Evolutionary conservation across 2,888 invertebrate species (phyloP), one percentile per base, ranked within the genome.

Genomic region (Spialia ferax): DNA sequence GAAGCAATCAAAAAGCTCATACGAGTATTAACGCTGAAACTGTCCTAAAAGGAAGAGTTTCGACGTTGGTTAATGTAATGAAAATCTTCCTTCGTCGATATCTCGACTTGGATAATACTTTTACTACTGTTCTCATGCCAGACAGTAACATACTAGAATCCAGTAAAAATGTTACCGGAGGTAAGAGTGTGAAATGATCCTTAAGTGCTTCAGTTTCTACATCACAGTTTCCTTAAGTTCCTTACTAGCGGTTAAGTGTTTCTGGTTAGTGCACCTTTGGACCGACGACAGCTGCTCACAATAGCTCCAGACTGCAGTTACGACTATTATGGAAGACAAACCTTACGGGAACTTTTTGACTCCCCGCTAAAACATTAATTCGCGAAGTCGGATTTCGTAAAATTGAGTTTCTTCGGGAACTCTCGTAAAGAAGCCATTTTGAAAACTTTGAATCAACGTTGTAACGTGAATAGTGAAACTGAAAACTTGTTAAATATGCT

Each of bases 251-350:
- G n/a, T 11, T 56, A 56, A 38, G 23, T 63, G 38, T 52, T 52
- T 52, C 13, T 59, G 15, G 32, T 61, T 26, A 15, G 13, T 52
- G 7, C 52, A 52, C 18, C 10, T 20, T 61, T 61, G 61, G 48
- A 61, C 11, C 1, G 18, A 15, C 45, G 48, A 48, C 61, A 32
- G 20, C 26, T 29, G 4, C 13, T 48, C 18, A 29, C 29, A 60
- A 60, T 29, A 50, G 22, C 50, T n/a, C 7, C 13, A 13, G 50
- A 50, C 23, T 50, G 50, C 50, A 22, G 50, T 50, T 50, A 13
- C 23, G 23, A 10, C 45, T 45, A 45, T 45, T 45, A 45, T 45
- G 10, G 18, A 2, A 18, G 18, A 18, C 22, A 50, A n/a, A 50
- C 50, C 50, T 50, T 50, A 50, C 23, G 7, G 45, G 45, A 45